These are phyloP conservation scores for Acleris sparsana DNA, from an alignment of 2,888 invertebrate genomes.

Conservation along the genomic window DNA sequence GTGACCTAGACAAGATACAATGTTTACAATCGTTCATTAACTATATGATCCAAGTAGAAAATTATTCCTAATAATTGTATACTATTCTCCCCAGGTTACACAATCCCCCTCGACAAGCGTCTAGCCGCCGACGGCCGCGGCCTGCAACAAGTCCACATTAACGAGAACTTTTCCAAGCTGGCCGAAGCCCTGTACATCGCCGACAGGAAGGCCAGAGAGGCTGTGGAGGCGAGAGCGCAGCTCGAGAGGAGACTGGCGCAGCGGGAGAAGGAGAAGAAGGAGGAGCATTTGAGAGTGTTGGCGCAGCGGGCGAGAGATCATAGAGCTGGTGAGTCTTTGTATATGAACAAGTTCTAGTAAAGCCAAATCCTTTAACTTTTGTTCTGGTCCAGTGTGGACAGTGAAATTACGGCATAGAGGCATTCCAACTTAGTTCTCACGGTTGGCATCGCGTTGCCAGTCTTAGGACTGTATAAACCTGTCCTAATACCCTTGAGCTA, in stretches of 20 bases:
- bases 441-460: no score
- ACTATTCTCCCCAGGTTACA: slow-evolving; percentile 87
- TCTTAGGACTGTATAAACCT: no score
- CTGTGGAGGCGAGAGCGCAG: slow-evolving; percentile 98
- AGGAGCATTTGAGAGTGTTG: slow-evolving; percentile 95
- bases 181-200: slow-evolving; percentile 99
- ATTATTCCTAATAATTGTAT: no score
- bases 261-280: slow-evolving; percentile 98
- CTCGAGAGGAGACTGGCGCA: slow-evolving; percentile 98
- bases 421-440: no score
- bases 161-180: slow-evolving; percentile 99
- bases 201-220: slow-evolving; percentile 96
- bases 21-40: no score
- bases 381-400: no score
- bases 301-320: slow-evolving; percentile 98
- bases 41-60: no score
- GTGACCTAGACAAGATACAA: no score
- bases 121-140: slow-evolving; percentile 99
- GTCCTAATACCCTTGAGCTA: no score
- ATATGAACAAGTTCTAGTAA: no score
- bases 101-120: slow-evolving; percentile 98
- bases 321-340: slow-evolving; percentile 88
- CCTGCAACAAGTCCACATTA: slow-evolving; percentile 97
- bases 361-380: no score
- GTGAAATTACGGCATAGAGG: no score